Evolutionary conservation across 2,888 invertebrate genomes (phyloP).

Genomic region (Xestobium rufovillosum): DNA sequence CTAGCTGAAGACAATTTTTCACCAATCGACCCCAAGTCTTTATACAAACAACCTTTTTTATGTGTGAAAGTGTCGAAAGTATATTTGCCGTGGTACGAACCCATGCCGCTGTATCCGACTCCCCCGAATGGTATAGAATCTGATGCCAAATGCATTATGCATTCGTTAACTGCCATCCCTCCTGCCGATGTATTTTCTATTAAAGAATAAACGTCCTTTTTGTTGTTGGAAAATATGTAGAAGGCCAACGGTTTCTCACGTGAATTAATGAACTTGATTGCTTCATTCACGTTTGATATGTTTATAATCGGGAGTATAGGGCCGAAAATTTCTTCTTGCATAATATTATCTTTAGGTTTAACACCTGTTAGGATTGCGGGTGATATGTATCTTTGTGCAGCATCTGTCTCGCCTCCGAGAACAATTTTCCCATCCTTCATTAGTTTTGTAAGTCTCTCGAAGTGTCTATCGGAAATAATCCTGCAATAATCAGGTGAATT

Average conservation of each 20-base stretch:
- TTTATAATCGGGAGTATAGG: conserved; percentile 88
- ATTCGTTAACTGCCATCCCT: conserved; percentile 77
- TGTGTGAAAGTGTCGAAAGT: conserved; percentile 93
- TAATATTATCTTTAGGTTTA: conserved; percentile 61
- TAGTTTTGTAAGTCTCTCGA: conserved; percentile 53
- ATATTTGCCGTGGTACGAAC: conserved; percentile 84
- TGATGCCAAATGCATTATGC: conserved; percentile 76
- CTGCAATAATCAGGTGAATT: conserved; percentile 78
- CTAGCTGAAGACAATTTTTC: conserved; percentile 64
- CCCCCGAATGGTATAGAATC: conserved; percentile 94
- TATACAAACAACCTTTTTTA: conserved; percentile 72
- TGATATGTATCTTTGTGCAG: conserved; percentile 68
- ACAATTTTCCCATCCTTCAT: conserved; percentile 63
- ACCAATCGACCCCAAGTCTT: conserved; percentile 60
- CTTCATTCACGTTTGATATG: conserved; percentile 79
- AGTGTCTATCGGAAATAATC: conserved; percentile 80
- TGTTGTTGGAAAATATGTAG: conserved; percentile 73
- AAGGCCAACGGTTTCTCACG: conserved; percentile 85
- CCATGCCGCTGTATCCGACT: conserved; percentile 90
- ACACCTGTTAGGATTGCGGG: conserved; percentile 79
- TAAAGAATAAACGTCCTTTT: conserved; percentile 53
- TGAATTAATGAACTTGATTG: conserved; percentile 80
- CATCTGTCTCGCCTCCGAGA: conserved; percentile 71
- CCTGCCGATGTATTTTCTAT: conserved; percentile 70
- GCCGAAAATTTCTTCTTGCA: conserved; percentile 94